A percentile compares a stretch with the other conserved stretches of the same genome.
phyloP scores from a whole-genome alignment of 2,797 vertebrate species.

The Chelidonichthys spinosus region DNA sequence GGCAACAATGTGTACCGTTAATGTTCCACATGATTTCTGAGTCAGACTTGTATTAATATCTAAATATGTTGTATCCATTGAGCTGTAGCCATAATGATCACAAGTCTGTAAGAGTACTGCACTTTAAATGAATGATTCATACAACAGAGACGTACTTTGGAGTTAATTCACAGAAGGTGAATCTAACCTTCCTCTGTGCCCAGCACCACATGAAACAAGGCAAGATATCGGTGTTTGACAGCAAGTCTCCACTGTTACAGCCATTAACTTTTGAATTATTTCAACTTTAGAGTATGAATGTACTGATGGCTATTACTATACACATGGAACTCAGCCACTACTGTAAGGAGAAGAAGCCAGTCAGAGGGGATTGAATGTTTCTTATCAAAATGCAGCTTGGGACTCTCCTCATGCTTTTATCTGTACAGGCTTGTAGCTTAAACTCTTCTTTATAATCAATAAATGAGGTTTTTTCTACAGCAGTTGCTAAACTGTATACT shows the following conservation, averaged over 20 bases:
- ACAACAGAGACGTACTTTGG: background rate
- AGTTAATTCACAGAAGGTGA: conserved; percentile 9
- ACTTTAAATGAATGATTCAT: conserved; percentile 24
- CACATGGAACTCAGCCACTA: background rate
- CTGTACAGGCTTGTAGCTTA: background rate
- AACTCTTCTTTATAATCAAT: background rate
- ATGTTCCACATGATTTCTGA: conserved; percentile 14
- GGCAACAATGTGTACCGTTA: background rate
- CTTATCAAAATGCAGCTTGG: background rate
- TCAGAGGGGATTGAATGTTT: background rate
- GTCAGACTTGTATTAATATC: conserved; percentile 17
- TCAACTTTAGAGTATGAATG: background rate
- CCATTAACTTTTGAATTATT: background rate
- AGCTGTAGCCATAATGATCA: background rate
- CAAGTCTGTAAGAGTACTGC: background rate
- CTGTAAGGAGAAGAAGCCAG: background rate
- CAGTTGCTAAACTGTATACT: background rate
- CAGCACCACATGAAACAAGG: background rate
- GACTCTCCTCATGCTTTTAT: background rate
- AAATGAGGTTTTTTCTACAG: background rate
- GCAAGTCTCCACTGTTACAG: background rate
- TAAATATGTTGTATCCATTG: background rate
- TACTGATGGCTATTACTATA: background rate
- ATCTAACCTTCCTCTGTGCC: background rate
- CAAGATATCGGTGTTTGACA: background rate